These are phyloP conservation scores for Manis pentadactyla DNA, from an alignment of 2,797 vertebrate species.

Conservation along the genomic window DNA sequence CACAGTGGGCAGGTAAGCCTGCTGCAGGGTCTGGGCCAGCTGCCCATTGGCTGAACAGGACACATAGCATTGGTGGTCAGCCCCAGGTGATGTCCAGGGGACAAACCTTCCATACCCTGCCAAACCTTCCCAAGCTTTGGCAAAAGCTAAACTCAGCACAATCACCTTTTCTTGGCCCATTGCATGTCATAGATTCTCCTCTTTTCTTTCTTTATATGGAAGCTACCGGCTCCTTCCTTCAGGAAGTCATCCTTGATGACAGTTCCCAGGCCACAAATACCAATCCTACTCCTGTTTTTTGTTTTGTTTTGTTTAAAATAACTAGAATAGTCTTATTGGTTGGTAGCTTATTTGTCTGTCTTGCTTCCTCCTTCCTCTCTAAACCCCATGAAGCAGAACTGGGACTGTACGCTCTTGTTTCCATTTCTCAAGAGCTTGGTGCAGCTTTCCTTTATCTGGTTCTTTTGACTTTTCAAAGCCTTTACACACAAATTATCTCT, in stretches of 20 bases:
- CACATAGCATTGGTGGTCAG: constrained; percentile 11
- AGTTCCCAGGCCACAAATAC: not conserved
- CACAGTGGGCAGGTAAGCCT: constrained; percentile 92
- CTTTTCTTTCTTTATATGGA: not conserved
- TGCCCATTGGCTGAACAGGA: constrained; percentile 88
- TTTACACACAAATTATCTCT: constrained; percentile 3
- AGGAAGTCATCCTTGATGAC: not conserved
- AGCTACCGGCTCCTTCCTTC: not conserved
- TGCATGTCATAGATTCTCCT: not conserved
- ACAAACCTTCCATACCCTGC: not conserved
- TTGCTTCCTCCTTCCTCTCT: not conserved
- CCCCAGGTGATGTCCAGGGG: not conserved
- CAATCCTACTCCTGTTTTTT: not conserved
- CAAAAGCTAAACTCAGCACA: not conserved
- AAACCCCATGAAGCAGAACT: not conserved
- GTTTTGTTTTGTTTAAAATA: not conserved
- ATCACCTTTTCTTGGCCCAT: not conserved
- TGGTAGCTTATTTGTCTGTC: not conserved
- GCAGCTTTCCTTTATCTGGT: not conserved
- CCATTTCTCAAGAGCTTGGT: not conserved
- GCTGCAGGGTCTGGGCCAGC: constrained; percentile 90
- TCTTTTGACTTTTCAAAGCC: constrained; percentile 52
- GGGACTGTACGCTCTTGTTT: not conserved
- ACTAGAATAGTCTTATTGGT: not conserved
- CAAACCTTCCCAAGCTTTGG: not conserved